Evolutionary conservation across 2,797 vertebrate genomes (phyloP), one percentile per base, ranked within the genome.

Genomic region (Melanotaenia parkinsoni): DNA sequence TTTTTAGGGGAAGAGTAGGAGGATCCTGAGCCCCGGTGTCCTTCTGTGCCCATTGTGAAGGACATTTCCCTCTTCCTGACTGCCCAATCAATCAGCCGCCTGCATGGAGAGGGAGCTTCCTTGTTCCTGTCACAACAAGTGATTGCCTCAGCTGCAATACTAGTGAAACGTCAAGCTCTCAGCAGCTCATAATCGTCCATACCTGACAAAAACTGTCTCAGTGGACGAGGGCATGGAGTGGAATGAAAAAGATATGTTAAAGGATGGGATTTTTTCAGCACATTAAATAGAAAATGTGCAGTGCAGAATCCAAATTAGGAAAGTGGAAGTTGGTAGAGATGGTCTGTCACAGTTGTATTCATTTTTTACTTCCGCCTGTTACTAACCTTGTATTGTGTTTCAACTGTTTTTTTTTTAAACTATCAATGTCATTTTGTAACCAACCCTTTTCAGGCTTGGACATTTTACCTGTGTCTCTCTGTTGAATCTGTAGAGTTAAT

Each of bases 31-130:
- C 70, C 43, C 24, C 10, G 26, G 22, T 73, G 91, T 91, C 89
- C 91, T 92, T 90, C 62, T 47, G 77, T 82, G 76, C 75, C 74
- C 73, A 72, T 77, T 76, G 85, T 90, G 86, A 94, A 93, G 92
- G 92, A 88, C 92, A 75, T 84, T 86, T 82, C 72, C 81, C 67
- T 86, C 73, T 81, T 88, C 73, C 69, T 89, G 90, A 91, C 90
- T 89, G 84, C 68, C 87, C 91, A 90, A 93, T 94, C 93, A 93
- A 95, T 94, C 93, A 93, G 85, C 84, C 81, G 87, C 89, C 86
- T 88, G 87, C 79, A 78, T 86, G 86, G 85, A 88, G 84, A 89
- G 85, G 83, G 79, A 83, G 84, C 88, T 80, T 91, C 89, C 90
- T 87, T 87, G 89, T 92, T 86, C 88, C 85, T 88, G 90, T 91